These are phyloP conservation scores for Sanderia malayensis DNA, from an alignment of 30 jellyfish, hydroid and myxozoan genomes.

Conservation along the genomic window DNA sequence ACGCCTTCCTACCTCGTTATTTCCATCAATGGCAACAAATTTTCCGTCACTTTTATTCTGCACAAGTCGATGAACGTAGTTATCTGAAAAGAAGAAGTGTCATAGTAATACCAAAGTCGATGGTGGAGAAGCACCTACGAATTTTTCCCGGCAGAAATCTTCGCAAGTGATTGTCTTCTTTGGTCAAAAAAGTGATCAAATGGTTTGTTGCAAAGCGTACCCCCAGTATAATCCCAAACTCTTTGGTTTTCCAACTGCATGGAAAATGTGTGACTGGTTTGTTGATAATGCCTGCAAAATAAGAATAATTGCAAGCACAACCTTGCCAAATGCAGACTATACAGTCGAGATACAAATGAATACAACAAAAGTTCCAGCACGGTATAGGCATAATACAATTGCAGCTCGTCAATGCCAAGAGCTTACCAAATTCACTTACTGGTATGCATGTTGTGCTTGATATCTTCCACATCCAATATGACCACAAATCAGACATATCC, in stretches of 20 bases:
- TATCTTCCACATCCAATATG: conserved; percentile 95
- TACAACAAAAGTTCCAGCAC: no score
- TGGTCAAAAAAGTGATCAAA: no score
- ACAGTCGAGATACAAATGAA: no score
- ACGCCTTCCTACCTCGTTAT: conserved; percentile 59
- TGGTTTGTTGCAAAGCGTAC: no score
- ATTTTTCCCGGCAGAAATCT: no score
- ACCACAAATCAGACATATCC: conserved; percentile 95
- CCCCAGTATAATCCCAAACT: conserved; percentile 99
- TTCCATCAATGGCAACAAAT: conserved; percentile 76
- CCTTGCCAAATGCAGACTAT: no score
- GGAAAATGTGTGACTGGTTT: conserved; percentile 93
- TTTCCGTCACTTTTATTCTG: conserved; percentile 92
- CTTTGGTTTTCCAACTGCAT: conserved; percentile 92
- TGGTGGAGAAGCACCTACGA: no score
- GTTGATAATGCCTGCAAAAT: conserved; percentile 76
- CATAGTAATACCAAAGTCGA: no score
- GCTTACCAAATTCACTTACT: conserved; percentile 37
- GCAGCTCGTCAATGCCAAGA: neutral
- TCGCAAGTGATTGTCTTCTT: no score
- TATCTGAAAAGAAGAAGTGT: conserved; percentile 76
- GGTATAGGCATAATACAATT: neutral
- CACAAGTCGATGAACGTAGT: conserved; percentile 89
- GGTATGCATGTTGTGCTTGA: conserved; percentile 88
- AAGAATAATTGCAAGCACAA: no score